Base-by-base conservation (phyloP, 2,888 invertebrate species). In the Tipula vernalis region DNA sequence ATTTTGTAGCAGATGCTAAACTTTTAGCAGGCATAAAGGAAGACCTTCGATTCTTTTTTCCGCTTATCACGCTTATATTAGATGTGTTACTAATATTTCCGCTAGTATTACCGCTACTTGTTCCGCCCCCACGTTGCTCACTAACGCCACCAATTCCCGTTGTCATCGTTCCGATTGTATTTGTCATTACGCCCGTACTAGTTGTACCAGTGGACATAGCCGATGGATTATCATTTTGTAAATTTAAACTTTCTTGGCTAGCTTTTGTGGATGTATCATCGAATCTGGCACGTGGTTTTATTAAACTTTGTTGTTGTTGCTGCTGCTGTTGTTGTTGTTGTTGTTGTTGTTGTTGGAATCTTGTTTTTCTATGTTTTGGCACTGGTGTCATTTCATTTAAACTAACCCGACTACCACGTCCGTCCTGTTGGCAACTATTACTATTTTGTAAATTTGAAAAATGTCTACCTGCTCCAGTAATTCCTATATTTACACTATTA, bases 361-460 rank as follows among this genome's bases (percentile, higher is more conserved):
- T 94, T 89, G 96, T 96, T 93, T 96, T 96, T 90, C 96, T 94
- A 92, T 96, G 96, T 92, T 96, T 96, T 90, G 96, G 96, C 92
- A 94, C 91, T 88, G 94, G 93, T 86, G 94, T 92, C 86, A 86
- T 86, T 89, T 95, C 95, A 90, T 94, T 94, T 87, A 94, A 91
- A 90, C 94, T 94, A 87, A 94, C 93, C 87, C 90, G 90, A 90
- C 92, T 91, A 88, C 91, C 92, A 18, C 91, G 93, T 89, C 91
- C 94, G 15, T 86, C 51, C n/a, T 42, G 44, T 84, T 84, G 84
- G 28, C 71, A 71, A 71, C 10, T 71, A 28, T 71, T 6, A 18
- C 71, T 71, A 39, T 84, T 36, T 39, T 41, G 36, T 91, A 86
- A 47, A 47, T 84, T 84, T 8, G 36, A 39, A 36, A 84, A 39